phyloP scores from a whole-genome alignment of 2,797 vertebrate species.

The Catharus ustulatus region DNA sequence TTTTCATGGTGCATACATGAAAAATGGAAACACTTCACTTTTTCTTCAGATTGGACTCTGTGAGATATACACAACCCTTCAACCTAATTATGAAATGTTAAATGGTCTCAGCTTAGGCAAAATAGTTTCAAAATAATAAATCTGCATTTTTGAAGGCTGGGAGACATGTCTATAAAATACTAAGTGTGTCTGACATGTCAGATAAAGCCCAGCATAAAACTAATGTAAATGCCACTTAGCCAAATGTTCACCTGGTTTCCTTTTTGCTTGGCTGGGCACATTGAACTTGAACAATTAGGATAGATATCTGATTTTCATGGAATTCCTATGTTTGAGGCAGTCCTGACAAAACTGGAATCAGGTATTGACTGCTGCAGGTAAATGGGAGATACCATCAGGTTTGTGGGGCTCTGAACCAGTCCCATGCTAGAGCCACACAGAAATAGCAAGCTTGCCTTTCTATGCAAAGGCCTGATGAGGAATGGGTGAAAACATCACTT shows the following conservation, averaged over 20 bases:
- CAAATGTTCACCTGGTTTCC: not conserved
- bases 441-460: not conserved
- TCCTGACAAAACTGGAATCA: not conserved
- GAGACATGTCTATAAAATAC: not conserved
- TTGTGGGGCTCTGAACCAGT: not conserved
- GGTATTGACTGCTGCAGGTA: not conserved
- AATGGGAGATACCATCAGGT: not conserved
- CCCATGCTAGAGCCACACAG: not conserved
- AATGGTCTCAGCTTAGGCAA: conserved; percentile 19
- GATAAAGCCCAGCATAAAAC: conserved; percentile 42
- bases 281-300: not conserved
- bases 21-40: not conserved
- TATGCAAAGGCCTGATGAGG: not conserved
- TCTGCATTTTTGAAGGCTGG: conserved; percentile 12
- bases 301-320: not conserved
- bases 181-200: not conserved
- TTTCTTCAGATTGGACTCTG: not conserved
- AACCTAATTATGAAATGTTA: conserved; percentile 21
- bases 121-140: conserved; percentile 12
- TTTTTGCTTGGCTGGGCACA: not conserved
- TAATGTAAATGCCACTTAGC: not conserved
- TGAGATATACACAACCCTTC: not conserved
- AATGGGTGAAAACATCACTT: not conserved
- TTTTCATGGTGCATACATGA: not conserved
- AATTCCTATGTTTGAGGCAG: not conserved